These are phyloP conservation scores for Meloidogyne hapla DNA, from an alignment of 1,140 invertebrate species.

Conservation along the genomic window DNA sequence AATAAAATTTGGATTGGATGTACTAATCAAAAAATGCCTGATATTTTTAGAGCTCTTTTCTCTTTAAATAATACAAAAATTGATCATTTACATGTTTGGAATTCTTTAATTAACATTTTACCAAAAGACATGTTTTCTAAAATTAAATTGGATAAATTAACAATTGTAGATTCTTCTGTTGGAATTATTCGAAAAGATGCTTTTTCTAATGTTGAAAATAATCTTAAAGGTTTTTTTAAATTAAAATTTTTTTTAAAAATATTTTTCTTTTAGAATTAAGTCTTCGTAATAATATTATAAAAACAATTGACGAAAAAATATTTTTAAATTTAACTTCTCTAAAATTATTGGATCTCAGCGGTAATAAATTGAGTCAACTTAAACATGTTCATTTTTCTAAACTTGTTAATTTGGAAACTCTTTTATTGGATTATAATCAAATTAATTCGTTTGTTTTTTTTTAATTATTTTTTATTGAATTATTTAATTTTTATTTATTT, in stretches of 20 bases:
- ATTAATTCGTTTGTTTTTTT: slow-evolving; percentile 31
- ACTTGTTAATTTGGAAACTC: slow-evolving; percentile 30
- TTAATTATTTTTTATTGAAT: not conserved
- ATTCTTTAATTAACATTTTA: slow-evolving; percentile 49
- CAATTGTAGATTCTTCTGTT: slow-evolving; percentile 46
- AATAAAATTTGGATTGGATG: slow-evolving; percentile 48
- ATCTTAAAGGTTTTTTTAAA: slow-evolving; percentile 29
- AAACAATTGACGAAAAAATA: slow-evolving; percentile 39
- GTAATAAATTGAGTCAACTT: slow-evolving; percentile 40
- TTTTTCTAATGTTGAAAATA: slow-evolving; percentile 34
- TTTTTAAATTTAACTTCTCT: slow-evolving; percentile 37
- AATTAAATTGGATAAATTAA: slow-evolving; percentile 30
- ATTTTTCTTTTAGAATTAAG: slow-evolving; percentile 24
- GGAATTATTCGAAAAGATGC: slow-evolving; percentile 48
- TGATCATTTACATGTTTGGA: slow-evolving; percentile 51
- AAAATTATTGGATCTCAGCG: slow-evolving; percentile 31
- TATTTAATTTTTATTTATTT: not conserved
- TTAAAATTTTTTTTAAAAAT: slow-evolving; percentile 7
- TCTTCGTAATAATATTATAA: slow-evolving; percentile 52
- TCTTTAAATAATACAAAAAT: slow-evolving; percentile 48
- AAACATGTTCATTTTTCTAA: slow-evolving; percentile 33
- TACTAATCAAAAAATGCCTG: slow-evolving; percentile 53
- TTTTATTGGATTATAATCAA: slow-evolving; percentile 46
- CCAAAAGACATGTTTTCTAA: slow-evolving; percentile 49
- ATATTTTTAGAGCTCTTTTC: slow-evolving; percentile 44